phyloP scores from a whole-genome alignment of 2,797 vertebrate species.

The Gymnodraco acuticeps region DNA sequence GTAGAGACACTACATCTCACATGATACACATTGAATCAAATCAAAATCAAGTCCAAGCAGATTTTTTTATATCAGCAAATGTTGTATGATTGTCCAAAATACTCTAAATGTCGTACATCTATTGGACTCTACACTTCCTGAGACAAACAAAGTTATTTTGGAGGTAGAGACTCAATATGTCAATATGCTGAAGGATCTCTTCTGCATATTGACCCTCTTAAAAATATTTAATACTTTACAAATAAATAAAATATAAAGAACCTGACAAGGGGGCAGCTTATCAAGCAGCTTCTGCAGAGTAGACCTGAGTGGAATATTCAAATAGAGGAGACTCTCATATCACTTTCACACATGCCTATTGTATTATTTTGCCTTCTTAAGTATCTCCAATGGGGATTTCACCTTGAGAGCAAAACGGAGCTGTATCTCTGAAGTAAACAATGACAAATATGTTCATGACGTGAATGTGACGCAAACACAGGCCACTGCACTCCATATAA shows the following conservation, averaged over 20 bases:
- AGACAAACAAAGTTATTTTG: neutral
- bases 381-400: neutral
- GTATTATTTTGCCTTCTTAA: neutral
- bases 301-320: conserved; percentile 4
- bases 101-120: neutral
- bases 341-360: neutral
- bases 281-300: conserved; percentile 7
- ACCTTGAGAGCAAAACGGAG: neutral
- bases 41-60: too few relatives aligned
- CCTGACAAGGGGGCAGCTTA: neutral
- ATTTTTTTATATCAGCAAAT: too few relatives aligned
- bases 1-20: too few relatives aligned
- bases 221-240: conserved; percentile 9
- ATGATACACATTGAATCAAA: too few relatives aligned
- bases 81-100: too few relatives aligned
- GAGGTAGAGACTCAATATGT: neutral
- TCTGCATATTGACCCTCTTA: neutral
- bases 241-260: too few relatives aligned
- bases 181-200: neutral
- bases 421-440: neutral
- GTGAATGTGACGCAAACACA: neutral
- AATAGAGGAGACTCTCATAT: neutral
- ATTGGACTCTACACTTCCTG: neutral
- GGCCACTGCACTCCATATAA: neutral
- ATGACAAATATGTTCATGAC: neutral